Evolutionary conservation across 30 jellyfish, hydroid and myxozoan species (phyloP), one percentile per base, ranked within the genome.

Genomic region (Mastigias papua): DNA sequence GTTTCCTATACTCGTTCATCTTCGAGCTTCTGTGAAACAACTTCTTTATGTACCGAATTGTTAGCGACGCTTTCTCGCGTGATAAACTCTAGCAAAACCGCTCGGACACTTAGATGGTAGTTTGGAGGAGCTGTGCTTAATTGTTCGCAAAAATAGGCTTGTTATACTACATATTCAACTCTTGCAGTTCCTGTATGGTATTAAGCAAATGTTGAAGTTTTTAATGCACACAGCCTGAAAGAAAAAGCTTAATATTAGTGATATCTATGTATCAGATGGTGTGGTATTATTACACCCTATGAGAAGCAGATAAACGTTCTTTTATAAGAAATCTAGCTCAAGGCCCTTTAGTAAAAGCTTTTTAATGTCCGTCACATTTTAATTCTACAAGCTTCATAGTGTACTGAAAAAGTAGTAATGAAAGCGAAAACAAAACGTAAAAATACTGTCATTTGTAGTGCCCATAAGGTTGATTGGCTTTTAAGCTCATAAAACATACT

Each of bases 1-100:
- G 48, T 60, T 54, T 77, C 88, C 88, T 77, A 54, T 22, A 16
- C 88, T 77, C 88, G 49, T 77, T 62, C 88, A 77, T 77, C 88
- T 77, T 77, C 88, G 61, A 49, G 30, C 15, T 60, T 33, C 50
- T 46, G 78, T 64, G 75, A 77, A 30, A 77, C 57, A 33, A 15
- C 65, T 62, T 54, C 88, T 21, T 72, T 63, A n/a, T 1, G 42
- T 23, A 63, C 32, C 74, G 46, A 63, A 63, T 63, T 1, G 19
- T 10, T 63, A 11, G 70, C 70, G 70, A 58, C 70, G 27, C 21
- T 58, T 58, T 58, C 26, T 28, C 70, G 21, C 70, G 70, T 58
- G 70, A 58, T 62, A 69, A 60, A 69, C 81, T 28, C 33, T 33
- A 9, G 5, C 70, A 58, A 58, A 5, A 3, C 29, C 26, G 29